These are phyloP conservation scores for Phocoena phocoena DNA, from an alignment of 2,113 vertebrate species.

Conservation along the genomic window DNA sequence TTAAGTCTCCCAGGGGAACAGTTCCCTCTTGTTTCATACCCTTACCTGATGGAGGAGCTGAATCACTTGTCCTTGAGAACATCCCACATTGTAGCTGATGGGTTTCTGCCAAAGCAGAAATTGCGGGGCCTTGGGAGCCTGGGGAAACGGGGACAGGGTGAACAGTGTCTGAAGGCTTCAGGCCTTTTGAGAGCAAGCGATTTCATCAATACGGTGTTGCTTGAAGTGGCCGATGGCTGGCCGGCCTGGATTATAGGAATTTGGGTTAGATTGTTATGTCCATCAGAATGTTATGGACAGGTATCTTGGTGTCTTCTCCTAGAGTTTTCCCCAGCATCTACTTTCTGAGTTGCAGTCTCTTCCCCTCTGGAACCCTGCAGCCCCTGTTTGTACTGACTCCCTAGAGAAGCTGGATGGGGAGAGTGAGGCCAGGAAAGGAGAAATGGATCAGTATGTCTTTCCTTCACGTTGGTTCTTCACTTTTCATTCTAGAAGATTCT, in stretches of 20 bases:
- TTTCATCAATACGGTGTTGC: neutral
- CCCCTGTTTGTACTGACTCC: neutral
- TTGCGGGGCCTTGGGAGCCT: neutral
- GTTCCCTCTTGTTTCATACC: neutral
- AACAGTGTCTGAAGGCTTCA: neutral
- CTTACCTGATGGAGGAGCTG: neutral
- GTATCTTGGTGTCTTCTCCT: neutral
- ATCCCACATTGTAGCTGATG: neutral
- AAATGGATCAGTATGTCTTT: neutral
- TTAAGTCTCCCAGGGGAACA: neutral
- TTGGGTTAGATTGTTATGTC: neutral
- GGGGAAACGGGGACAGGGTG: neutral
- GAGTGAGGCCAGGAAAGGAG: neutral
- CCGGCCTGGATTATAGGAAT: neutral
- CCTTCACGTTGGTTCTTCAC: neutral
- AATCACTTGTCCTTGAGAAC: neutral
- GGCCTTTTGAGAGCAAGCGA: neutral
- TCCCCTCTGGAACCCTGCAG: neutral
- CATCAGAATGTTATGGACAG: neutral
- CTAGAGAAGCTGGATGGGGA: neutral
- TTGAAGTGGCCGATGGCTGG: neutral
- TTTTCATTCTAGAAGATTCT: conserved; percentile 8
- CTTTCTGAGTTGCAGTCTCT: neutral
- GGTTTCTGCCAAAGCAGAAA: neutral
- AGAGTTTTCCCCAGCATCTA: neutral